These are phyloP conservation scores for Chitala chitala DNA, from an alignment of 2,113 vertebrate species.

Conservation along the genomic window DNA sequence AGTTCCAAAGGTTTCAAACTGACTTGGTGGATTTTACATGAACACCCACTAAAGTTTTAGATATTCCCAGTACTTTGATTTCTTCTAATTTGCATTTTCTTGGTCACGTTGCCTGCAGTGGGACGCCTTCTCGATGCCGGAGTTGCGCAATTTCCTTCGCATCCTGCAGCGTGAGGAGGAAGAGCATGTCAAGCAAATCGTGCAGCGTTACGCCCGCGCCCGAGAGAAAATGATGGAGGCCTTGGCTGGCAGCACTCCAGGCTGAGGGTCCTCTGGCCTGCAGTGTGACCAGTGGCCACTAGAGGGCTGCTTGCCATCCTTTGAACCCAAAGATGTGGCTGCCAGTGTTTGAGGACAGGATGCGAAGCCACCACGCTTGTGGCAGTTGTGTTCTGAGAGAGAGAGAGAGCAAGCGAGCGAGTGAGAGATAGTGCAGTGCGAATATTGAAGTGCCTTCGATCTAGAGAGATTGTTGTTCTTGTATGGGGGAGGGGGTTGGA, in stretches of 20 bases:
- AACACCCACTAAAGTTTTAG: too few species aligned
- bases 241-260: slow-evolving; percentile 64
- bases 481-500: background rate
- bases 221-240: slow-evolving; percentile 79
- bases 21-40: too few species aligned
- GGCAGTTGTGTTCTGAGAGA: slow-evolving; percentile 21
- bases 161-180: slow-evolving; percentile 94
- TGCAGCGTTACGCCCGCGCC: slow-evolving; percentile 75
- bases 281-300: slow-evolving; percentile 21
- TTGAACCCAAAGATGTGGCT: slow-evolving; percentile 20
- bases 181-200: slow-evolving; percentile 78
- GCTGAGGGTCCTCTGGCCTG: slow-evolving; percentile 55
- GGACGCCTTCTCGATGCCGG: slow-evolving; percentile 91
- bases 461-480: slow-evolving; percentile 26
- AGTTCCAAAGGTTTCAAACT: background rate
- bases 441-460: slow-evolving; percentile 27
- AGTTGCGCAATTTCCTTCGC: slow-evolving; percentile 87
- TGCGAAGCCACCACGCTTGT: background rate
- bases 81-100: background rate
- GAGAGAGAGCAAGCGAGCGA: slow-evolving; percentile 20
- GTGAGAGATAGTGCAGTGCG: slow-evolving; percentile 8
- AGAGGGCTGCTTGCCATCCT: slow-evolving; percentile 19
- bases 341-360: slow-evolving; percentile 21
- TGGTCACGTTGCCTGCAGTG: slow-evolving; percentile 64
- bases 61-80: background rate